Percentiles rank a stretch among this genome's conserved stretches.
These are phyloP conservation scores for Pyrocoelia pectoralis DNA, from an alignment of 2,888 invertebrate genomes.

Conservation along the genomic window DNA sequence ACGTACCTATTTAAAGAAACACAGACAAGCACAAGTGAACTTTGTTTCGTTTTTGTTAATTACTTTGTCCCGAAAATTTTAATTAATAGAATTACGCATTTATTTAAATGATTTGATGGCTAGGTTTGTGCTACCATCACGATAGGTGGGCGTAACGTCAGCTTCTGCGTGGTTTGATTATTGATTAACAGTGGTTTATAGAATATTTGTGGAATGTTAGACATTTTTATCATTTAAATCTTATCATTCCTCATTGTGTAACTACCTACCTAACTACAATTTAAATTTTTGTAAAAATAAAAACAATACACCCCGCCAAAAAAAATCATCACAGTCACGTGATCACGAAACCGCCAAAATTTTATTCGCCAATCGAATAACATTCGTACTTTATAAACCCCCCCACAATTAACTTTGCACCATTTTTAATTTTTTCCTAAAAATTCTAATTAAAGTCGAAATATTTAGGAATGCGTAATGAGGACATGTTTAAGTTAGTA, in stretches of 20 bases:
- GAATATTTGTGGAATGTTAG: not conserved
- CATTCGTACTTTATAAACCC: no score
- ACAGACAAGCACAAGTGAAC: no score
- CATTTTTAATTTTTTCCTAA: not conserved
- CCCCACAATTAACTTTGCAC: no score
- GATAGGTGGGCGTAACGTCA: constrained; percentile 39
- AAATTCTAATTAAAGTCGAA: constrained; percentile 40
- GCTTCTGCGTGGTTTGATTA: constrained; percentile 38
- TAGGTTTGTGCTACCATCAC: constrained; percentile 18
- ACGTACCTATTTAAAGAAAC: no score
- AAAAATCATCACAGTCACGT: constrained; percentile 61
- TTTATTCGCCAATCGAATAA: no score
- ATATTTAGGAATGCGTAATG: constrained; percentile 60
- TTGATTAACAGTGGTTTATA: constrained; percentile 23
- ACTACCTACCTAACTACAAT: not conserved
- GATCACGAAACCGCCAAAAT: constrained; percentile 67
- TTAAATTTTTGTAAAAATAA: constrained; percentile 9
- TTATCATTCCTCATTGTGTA: no score
- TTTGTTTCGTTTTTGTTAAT: no score
- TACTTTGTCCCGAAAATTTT: not conserved
- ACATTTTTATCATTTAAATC: no score
- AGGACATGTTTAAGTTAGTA: constrained; percentile 67
- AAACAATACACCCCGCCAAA: constrained; percentile 46
- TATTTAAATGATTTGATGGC: constrained; percentile 11
- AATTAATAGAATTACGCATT: constrained; percentile 18